Percentiles rank a stretch among this genome's conserved stretches.
phyloP scores from a whole-genome alignment of 2,888 invertebrate species.

The Cecidostiba fungosa region DNA sequence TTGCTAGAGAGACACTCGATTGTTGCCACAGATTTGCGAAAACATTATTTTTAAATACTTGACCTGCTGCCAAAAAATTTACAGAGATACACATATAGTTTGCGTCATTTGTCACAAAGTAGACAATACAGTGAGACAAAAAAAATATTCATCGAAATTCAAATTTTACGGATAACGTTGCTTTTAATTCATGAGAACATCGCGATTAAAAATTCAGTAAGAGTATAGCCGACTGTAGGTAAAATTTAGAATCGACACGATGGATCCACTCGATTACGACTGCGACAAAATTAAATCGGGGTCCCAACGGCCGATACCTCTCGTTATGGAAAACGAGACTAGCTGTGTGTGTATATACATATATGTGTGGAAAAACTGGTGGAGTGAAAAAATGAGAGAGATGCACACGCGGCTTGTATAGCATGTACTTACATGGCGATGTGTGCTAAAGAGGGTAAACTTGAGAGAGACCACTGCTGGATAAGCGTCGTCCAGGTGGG shows the following conservation, averaged over 20 bases:
- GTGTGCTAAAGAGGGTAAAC: neutral
- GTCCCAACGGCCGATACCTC: neutral
- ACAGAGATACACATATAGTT: neutral
- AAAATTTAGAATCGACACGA: neutral
- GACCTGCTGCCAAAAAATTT: neutral
- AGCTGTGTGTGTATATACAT: neutral
- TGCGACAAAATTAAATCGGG: neutral
- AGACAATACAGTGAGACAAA: neutral
- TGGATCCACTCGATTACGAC: neutral
- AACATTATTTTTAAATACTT: conserved; percentile 15
- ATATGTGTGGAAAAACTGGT: neutral
- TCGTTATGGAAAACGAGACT: neutral
- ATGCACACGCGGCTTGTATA: too few species aligned
- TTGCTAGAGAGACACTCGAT: neutral
- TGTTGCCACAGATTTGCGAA: neutral
- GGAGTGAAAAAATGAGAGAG: neutral
- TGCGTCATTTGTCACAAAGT: neutral
- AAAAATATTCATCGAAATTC: neutral
- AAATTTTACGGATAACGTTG: neutral
- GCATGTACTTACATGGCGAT: conserved; percentile 17
- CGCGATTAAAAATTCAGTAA: too few species aligned
- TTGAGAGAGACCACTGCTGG: neutral
- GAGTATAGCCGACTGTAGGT: neutral
- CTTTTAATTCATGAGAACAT: neutral
- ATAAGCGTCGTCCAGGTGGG: neutral